Percentiles rank a stretch among this genome's conserved stretches.
Conservation (phyloP, 2,797 vertebrate species). For the Loriculus beryllinus region DNA sequence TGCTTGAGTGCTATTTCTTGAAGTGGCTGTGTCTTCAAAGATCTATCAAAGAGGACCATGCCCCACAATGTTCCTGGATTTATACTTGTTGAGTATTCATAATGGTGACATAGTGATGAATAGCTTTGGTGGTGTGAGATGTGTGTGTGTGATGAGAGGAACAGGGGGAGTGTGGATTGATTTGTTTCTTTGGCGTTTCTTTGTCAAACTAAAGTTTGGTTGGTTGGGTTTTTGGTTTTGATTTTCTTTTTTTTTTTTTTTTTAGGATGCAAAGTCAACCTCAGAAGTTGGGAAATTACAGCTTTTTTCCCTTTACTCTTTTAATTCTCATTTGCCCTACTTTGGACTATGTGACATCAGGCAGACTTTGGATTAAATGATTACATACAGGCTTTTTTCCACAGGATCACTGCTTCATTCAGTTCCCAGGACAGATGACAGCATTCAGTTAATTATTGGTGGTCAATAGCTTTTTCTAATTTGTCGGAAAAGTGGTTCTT, state of each 20-base stretch:
- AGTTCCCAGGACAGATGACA: background rate
- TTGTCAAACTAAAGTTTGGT: background rate
- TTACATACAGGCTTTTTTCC: background rate
- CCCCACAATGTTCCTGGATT: background rate
- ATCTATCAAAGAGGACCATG: background rate
- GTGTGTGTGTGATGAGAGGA: background rate
- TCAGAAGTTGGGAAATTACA: background rate
- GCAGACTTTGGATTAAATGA: background rate
- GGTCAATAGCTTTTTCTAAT: background rate
- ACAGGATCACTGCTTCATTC: background rate
- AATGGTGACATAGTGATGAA: background rate
- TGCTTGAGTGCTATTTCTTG: background rate
- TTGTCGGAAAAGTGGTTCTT: background rate
- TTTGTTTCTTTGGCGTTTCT: background rate
- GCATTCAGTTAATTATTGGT: background rate
- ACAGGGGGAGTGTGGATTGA: accelerated
- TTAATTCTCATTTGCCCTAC: background rate
- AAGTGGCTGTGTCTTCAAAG: background rate
- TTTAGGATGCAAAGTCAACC: background rate
- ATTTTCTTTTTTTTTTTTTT: background rate
- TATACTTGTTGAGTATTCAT: background rate
- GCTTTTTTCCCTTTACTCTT: background rate
- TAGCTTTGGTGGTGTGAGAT: background rate
- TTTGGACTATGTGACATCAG: background rate
- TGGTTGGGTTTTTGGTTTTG: background rate